Conservation (phyloP, 2,888 invertebrate species). For the Subacronicta megacephala region DNA sequence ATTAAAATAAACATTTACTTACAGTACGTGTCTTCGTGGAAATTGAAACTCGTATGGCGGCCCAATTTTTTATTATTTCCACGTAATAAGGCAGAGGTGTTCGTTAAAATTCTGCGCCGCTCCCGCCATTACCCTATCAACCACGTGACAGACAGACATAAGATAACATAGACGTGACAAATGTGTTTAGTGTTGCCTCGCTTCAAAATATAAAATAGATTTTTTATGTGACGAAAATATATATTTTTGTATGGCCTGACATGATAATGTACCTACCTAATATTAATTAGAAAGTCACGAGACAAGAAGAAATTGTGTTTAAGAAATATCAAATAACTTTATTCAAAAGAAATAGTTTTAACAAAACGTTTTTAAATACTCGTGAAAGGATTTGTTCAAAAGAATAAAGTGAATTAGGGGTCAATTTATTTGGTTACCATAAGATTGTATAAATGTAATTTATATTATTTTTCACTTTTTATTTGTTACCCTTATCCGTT, state of each 20-base stretch:
- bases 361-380: too few species aligned
- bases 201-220: slow-evolving; percentile 15
- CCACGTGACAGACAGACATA: slow-evolving; percentile 77
- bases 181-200: slow-evolving; percentile 65
- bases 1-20: slow-evolving; percentile 54
- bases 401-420: too few species aligned
- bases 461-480: too few species aligned
- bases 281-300: too few species aligned
- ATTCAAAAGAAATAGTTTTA: too few species aligned
- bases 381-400: too few species aligned
- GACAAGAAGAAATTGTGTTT: too few species aligned
- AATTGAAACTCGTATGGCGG: slow-evolving; percentile 61
- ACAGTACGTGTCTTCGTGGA: slow-evolving; percentile 53
- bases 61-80: slow-evolving; percentile 40
- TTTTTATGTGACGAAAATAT: not conserved
- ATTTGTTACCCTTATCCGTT: too few species aligned
- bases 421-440: too few species aligned
- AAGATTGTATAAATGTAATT: too few species aligned
- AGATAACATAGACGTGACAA: slow-evolving; percentile 81
- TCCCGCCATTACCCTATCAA: slow-evolving; percentile 79
- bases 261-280: too few species aligned
- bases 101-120: slow-evolving; percentile 77
- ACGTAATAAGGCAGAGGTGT: slow-evolving; percentile 49
- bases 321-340: too few species aligned
- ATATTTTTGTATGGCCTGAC: not conserved